Percentiles rank a stretch among this genome's conserved stretches.
phyloP scores from a whole-genome alignment of 1,140 invertebrate genomes.

The Aleiodes sp. region DNA sequence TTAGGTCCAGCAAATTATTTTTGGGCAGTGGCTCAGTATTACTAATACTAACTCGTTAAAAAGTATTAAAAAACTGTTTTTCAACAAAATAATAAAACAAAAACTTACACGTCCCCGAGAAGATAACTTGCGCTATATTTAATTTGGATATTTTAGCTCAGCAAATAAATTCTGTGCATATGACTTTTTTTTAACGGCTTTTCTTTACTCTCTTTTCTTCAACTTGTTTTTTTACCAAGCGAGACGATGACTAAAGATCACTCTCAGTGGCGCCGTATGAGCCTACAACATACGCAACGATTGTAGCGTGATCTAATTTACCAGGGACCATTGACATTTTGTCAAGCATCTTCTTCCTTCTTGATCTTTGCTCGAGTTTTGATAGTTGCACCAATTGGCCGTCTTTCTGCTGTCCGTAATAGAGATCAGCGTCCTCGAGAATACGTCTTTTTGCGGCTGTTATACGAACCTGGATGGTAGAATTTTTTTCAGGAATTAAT shows the following conservation, averaged over 20 bases:
- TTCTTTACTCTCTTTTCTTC: background rate
- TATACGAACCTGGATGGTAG: conserved; percentile 63
- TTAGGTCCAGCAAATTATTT: conserved; percentile 1
- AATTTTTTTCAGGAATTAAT: conserved; percentile 22
- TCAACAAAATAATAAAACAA: background rate
- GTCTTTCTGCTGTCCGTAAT: conserved; percentile 70
- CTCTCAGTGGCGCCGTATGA: conserved; percentile 37
- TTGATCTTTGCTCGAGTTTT: conserved; percentile 72
- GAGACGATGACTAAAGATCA: conserved; percentile 30
- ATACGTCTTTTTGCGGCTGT: conserved; percentile 82
- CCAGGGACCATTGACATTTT: conserved; percentile 83
- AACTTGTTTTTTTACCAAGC: no score
- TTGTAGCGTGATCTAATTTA: conserved; percentile 92
- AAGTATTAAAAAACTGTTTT: background rate
- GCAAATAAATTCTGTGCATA: conserved; percentile 13
- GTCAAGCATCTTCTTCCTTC: conserved; percentile 76
- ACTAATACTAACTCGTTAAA: background rate
- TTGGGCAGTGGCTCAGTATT: conserved; percentile 5
- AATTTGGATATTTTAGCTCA: conserved; percentile 12
- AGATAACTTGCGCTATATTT: conserved; percentile 10
- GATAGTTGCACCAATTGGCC: conserved; percentile 68
- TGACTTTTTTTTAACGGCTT: background rate
- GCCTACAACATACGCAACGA: conserved; percentile 84
- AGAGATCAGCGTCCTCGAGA: conserved; percentile 83
- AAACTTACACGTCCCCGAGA: background rate